These are phyloP conservation scores for Campoplex capitator DNA, from an alignment of 2,888 invertebrate genomes.

Conservation along the genomic window DNA sequence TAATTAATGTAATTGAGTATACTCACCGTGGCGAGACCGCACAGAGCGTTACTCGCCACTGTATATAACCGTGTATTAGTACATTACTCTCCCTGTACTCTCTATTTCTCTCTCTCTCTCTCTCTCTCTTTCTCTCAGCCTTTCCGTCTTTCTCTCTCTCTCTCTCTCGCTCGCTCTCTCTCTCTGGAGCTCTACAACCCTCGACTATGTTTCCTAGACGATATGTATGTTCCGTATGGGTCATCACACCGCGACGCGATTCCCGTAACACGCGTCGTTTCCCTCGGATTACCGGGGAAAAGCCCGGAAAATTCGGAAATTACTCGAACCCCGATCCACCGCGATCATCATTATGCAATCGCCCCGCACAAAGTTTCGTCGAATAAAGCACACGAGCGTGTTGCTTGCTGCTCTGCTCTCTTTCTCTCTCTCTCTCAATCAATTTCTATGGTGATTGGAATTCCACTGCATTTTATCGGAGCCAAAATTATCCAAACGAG, in stretches of 20 bases:
- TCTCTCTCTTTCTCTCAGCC: constrained; percentile 6
- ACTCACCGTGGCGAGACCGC: constrained; percentile 71
- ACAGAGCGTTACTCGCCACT: constrained; percentile 51
- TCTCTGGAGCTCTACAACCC: constrained; percentile 10
- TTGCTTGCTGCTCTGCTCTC: neutral
- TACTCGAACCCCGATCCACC: constrained; percentile 41
- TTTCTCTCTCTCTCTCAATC: neutral
- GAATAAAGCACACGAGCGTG: constrained; percentile 11
- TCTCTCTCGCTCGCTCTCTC: neutral
- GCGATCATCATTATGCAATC: constrained; percentile 23
- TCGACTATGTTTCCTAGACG: constrained; percentile 46
- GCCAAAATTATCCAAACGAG: neutral
- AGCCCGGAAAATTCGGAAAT: constrained; percentile 61
- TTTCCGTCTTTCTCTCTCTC: neutral
- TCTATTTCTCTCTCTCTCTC: constrained; percentile 15
- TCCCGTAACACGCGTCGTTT: constrained; percentile 65
- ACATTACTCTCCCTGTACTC: constrained; percentile 25
- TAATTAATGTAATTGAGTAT: constrained; percentile 81
- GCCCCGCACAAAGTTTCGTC: constrained; percentile 26
- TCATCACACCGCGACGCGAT: constrained; percentile 49
- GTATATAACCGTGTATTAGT: constrained; percentile 39
- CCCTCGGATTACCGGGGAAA: constrained; percentile 63
- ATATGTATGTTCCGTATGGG: constrained; percentile 37
- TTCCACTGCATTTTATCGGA: neutral
- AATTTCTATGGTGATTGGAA: constrained; percentile 2